Base-by-base conservation (phyloP, 2,113 vertebrate species). In the Phodopus roborovskii region DNA sequence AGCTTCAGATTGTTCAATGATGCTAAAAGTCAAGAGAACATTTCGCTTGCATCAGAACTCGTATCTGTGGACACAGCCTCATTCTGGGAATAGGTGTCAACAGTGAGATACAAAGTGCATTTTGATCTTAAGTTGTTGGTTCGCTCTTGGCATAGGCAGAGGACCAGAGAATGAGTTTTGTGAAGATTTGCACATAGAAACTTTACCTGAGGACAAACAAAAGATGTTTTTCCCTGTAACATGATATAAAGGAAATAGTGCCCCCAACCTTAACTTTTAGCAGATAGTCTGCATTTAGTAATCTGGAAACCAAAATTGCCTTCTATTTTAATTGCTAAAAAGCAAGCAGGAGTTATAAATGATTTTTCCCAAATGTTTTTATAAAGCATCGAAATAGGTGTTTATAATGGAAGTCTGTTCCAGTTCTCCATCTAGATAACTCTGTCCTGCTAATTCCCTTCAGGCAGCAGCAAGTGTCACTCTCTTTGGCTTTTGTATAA, bases 301-400 rank as follows among this genome's bases (percentile, higher is more conserved):
- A 94, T 92, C 82, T 89, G 68, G 50, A 97, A 96, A 94, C 77
- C 58, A 94, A 96, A 93, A 86, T 85, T 94, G 48, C 36, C 81
- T 96, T 96, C 68, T 92, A 88, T 74, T 94, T 94, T 96, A 94
- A 95, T 95, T 2, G 2, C 89, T 96, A 86, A 96, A 96, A 96
- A 96, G 68, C 66, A 93, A 94, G 78, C 56, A 91, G 92, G 85
- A 85, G 74, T 74, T 92, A 92, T 77, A 96, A 95, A 94, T 88
- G 82, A 70, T 86, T 92, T 95, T 91, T 26, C 19, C 93, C 56
- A 94, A 92, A 74, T 93, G 96, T 48, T 48, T 95, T 94, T 91
- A 88, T 91, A 95, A 94, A 93, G 85, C 88, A 94, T 48, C 64
- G 33, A 94, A 96, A 91, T 95, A 74, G 73, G 74, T 96, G 30